Conservation (phyloP, 2,888 invertebrate genomes). For the Agrochola lota region DNA sequence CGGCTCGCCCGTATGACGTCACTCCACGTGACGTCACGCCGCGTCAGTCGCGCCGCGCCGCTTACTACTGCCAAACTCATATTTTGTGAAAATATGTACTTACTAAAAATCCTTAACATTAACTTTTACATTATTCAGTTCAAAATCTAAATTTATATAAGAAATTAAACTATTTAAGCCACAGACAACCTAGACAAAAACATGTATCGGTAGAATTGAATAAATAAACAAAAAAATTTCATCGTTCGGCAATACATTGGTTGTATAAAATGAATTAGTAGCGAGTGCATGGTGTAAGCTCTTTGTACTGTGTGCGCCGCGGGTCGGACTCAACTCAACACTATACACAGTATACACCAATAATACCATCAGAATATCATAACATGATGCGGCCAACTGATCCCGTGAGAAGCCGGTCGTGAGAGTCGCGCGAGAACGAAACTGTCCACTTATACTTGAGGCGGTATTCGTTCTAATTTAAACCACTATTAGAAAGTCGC, state of each 20-base stretch:
- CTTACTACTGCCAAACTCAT: slow-evolving; percentile 65
- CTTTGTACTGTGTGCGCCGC: neutral
- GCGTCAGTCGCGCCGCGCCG: slow-evolving; percentile 11
- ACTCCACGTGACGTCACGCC: slow-evolving; percentile 2
- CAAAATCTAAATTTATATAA: slow-evolving; percentile 73
- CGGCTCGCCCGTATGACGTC: slow-evolving; percentile 26
- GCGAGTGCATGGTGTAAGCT: slow-evolving; percentile 48
- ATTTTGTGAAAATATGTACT: slow-evolving; percentile 73
- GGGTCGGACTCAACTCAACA: neutral
- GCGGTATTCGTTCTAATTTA: slow-evolving; percentile 33
- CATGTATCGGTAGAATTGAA: slow-evolving; percentile 59
- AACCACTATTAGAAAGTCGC: slow-evolving; percentile 50
- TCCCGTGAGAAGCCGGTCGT: neutral
- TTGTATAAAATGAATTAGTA: slow-evolving; percentile 49
- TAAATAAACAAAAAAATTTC: slow-evolving; percentile 54
- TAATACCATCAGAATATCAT: slow-evolving; percentile 21
- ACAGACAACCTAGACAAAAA: slow-evolving; percentile 67
- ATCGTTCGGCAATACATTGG: slow-evolving; percentile 46
- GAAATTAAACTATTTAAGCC: slow-evolving; percentile 73
- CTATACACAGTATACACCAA: neutral
- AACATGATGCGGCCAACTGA: neutral
- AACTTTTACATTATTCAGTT: slow-evolving; percentile 77
- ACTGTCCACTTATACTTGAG: slow-evolving; percentile 23
- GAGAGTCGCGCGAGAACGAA: neutral
- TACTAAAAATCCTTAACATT: slow-evolving; percentile 74